Percentiles rank a stretch among this genome's conserved stretches.
Evolutionary conservation across 2,888 invertebrate species (phyloP).

Genomic region (Platycheirus albimanus): DNA sequence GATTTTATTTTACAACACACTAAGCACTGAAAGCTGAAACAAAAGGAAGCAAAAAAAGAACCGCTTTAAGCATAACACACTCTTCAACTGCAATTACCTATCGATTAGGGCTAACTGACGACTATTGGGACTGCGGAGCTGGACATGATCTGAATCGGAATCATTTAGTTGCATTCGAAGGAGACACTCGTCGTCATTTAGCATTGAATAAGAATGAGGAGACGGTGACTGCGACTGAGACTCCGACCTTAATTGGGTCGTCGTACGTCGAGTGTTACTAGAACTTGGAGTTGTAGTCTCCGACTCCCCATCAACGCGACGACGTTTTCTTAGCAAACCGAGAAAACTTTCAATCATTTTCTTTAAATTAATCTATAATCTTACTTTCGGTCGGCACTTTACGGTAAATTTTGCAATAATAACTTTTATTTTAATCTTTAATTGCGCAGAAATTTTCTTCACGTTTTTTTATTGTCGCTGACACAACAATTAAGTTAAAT

Average conservation of each 20-base stretch:
- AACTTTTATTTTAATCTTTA: too few species aligned
- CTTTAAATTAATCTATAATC: not conserved
- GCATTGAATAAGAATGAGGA: constrained; percentile 35
- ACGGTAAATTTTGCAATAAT: not conserved
- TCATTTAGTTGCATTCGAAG: constrained; percentile 49
- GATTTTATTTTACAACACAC: too few species aligned
- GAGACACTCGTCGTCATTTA: constrained; percentile 44
- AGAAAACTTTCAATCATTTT: constrained; percentile 79
- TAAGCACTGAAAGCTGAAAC: constrained; percentile 51
- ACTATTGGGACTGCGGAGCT: constrained; percentile 1
- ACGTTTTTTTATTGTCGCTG: constrained; percentile 13
- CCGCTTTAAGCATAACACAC: constrained; percentile 53
- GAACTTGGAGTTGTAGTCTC: constrained; percentile 20
- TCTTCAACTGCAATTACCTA: constrained; percentile 61
- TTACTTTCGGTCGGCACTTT: not conserved
- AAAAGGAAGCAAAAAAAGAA: constrained; percentile 52
- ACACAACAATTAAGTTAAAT: constrained; percentile 5
- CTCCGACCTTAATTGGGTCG: not conserved
- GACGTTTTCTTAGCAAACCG: constrained; percentile 80
- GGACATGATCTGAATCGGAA: constrained; percentile 58
- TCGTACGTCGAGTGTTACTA: not conserved
- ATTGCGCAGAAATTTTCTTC: constrained; percentile 21
- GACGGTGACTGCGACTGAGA: constrained; percentile 35
- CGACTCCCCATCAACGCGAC: constrained; percentile 76
- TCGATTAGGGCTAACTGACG: constrained; percentile 59